Percentiles rank a stretch among this genome's conserved stretches.
Evolutionary conservation across 2,797 vertebrate species (phyloP).

Genomic region (Danio kyathit): DNA sequence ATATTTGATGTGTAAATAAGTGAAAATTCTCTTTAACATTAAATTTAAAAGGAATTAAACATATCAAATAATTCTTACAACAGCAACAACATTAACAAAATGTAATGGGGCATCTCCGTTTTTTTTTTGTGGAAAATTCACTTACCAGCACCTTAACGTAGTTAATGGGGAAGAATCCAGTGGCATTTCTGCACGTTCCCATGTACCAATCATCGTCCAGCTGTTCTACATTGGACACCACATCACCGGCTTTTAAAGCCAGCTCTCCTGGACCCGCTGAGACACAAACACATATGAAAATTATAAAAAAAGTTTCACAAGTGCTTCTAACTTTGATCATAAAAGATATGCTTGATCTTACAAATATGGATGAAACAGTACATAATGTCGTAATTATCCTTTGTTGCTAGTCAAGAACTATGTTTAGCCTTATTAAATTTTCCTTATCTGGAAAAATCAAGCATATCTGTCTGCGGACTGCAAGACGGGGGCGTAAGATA

Average conservation of each 20-base stretch:
- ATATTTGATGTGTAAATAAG: background rate
- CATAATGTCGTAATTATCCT: background rate
- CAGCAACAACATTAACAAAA: no score
- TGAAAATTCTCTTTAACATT: no score
- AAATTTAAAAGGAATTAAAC: no score
- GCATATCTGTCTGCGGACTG: no score
- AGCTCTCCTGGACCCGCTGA: conserved; percentile 90
- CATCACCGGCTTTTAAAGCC: conserved; percentile 86
- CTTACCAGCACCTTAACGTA: conserved; percentile 83
- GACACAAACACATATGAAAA: background rate
- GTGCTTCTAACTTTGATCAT: background rate
- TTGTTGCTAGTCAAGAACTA: background rate
- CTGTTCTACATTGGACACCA: conserved; percentile 87
- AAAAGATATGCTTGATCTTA: background rate
- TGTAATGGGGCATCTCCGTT: background rate
- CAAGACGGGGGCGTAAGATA: no score
- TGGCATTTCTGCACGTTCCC: conserved; percentile 84
- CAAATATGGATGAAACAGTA: background rate
- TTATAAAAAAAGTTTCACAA: background rate
- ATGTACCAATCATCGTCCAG: conserved; percentile 91
- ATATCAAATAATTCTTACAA: no score
- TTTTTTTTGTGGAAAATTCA: no score
- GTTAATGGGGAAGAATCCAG: conserved; percentile 90
- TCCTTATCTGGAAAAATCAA: background rate
- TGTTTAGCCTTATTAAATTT: background rate